A percentile compares a stretch with the other conserved stretches of the same genome.
Conservation (phyloP, 2,888 invertebrate species). For the Micoletzkya japonica region DNA sequence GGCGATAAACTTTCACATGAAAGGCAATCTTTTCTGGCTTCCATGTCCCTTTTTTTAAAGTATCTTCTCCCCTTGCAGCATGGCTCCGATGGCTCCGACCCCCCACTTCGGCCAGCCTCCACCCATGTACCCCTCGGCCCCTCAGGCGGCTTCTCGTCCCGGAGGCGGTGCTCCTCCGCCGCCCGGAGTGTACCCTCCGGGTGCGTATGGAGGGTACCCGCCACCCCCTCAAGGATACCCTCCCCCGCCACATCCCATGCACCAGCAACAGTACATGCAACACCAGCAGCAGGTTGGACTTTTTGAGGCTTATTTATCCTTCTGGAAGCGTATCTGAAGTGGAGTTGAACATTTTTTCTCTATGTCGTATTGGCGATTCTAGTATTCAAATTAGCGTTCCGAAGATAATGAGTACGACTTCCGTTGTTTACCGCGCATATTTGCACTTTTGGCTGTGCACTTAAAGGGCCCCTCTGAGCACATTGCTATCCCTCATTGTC, state of each 20-base stretch:
- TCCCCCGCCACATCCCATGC: slow-evolving; percentile 31
- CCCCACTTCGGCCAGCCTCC: slow-evolving; percentile 38
- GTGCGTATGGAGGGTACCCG: slow-evolving; percentile 21
- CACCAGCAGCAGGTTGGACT: slow-evolving; percentile 11
- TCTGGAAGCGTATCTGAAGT: too few species aligned
- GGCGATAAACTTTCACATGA: too few species aligned
- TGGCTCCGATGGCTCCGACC: slow-evolving; percentile 30
- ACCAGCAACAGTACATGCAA: slow-evolving; percentile 43
- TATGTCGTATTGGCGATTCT: too few species aligned
- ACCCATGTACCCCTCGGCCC: slow-evolving; percentile 35
- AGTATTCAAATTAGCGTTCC: neutral
- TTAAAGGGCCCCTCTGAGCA: too few species aligned
- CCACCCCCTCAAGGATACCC: slow-evolving; percentile 10
- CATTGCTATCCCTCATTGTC: too few species aligned
- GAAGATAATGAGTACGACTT: neutral
- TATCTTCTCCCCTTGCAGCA: slow-evolving; percentile 28
- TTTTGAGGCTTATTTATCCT: too few species aligned
- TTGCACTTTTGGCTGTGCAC: too few species aligned
- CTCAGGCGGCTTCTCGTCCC: slow-evolving; percentile 31
- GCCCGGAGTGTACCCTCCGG: slow-evolving; percentile 17
- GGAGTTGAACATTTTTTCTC: too few species aligned
- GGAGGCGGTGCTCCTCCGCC: slow-evolving; percentile 29
- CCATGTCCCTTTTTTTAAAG: too few species aligned
- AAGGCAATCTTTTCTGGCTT: too few species aligned
- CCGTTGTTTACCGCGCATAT: too few species aligned